Evolutionary conservation across 2,888 invertebrate species (phyloP).

Genomic region (Aphidoletes aphidimyza): DNA sequence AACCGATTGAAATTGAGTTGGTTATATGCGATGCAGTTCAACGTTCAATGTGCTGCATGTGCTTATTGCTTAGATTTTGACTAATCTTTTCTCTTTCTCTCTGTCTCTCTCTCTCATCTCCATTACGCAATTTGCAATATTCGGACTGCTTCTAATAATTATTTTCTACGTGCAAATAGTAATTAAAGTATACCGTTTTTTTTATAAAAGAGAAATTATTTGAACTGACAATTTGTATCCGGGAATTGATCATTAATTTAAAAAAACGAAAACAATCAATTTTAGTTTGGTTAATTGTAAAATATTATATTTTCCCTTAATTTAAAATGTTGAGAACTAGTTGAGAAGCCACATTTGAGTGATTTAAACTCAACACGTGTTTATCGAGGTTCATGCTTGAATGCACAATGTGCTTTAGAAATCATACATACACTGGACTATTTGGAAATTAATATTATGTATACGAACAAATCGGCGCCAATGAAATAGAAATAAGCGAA

Average conservation of each 20-base stretch:
- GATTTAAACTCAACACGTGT: slow-evolving; percentile 1
- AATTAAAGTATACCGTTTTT: background rate
- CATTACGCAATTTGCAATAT: slow-evolving; percentile 7
- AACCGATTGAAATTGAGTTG: background rate
- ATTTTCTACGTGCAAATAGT: slow-evolving; percentile 29
- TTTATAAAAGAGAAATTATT: background rate
- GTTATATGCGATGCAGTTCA: background rate
- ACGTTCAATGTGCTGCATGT: slow-evolving; percentile 6
- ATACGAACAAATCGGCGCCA: background rate
- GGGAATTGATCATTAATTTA: background rate
- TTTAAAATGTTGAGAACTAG: background rate
- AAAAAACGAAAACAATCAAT: background rate
- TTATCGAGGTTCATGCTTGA: slow-evolving; percentile 31
- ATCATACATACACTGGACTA: background rate
- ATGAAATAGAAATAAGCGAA: background rate
- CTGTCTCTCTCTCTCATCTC: background rate
- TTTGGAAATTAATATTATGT: background rate
- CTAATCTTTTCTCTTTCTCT: background rate
- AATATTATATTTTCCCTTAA: background rate
- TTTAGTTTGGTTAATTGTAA: background rate
- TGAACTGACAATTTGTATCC: background rate
- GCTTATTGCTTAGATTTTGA: background rate
- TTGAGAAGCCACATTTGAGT: background rate
- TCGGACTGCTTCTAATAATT: slow-evolving; percentile 23
- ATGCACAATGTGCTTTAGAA: slow-evolving; percentile 7